A percentile compares a stretch with the other conserved stretches of the same genome.
phyloP scores from a whole-genome alignment of 2,888 invertebrate genomes.

The Tuta absoluta region DNA sequence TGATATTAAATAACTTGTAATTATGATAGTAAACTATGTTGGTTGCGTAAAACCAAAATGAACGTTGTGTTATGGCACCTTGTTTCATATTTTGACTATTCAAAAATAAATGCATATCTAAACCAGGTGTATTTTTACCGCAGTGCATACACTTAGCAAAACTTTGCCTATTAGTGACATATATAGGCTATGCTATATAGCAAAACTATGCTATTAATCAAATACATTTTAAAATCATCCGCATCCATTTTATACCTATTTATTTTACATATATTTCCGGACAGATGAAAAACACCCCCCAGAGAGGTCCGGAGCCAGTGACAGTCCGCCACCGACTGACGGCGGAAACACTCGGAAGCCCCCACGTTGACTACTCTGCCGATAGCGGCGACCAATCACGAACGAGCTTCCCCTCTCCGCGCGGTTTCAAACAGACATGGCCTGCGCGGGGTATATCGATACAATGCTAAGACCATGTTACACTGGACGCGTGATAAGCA shows the following conservation, averaged over 20 bases:
- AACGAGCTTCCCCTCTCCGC: constrained; percentile 42
- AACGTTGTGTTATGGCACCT: background rate
- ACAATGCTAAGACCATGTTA: constrained; percentile 38
- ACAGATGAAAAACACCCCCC: constrained; percentile 39
- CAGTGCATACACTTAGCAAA: too few relatives aligned
- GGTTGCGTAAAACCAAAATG: background rate
- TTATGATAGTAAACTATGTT: background rate
- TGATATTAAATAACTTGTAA: background rate
- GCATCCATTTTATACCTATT: background rate
- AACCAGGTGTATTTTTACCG: too few relatives aligned
- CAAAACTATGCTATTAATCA: background rate
- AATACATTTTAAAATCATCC: background rate
- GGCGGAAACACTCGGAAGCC: constrained; percentile 46
- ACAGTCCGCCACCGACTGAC: constrained; percentile 75
- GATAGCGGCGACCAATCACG: constrained; percentile 55
- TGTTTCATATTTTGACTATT: too few relatives aligned
- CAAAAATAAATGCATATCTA: too few relatives aligned
- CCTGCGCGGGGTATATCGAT: background rate
- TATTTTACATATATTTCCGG: constrained; percentile 19
- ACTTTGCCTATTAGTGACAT: too few relatives aligned
- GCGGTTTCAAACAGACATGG: constrained; percentile 17
- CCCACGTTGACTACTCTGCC: constrained; percentile 62
- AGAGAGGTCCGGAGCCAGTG: constrained; percentile 61
- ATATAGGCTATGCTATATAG: too few relatives aligned
- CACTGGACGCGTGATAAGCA: constrained; percentile 53